These are phyloP conservation scores for Caenorhabditis afra DNA, from an alignment of 2,888 invertebrate species.

Conservation along the genomic window DNA sequence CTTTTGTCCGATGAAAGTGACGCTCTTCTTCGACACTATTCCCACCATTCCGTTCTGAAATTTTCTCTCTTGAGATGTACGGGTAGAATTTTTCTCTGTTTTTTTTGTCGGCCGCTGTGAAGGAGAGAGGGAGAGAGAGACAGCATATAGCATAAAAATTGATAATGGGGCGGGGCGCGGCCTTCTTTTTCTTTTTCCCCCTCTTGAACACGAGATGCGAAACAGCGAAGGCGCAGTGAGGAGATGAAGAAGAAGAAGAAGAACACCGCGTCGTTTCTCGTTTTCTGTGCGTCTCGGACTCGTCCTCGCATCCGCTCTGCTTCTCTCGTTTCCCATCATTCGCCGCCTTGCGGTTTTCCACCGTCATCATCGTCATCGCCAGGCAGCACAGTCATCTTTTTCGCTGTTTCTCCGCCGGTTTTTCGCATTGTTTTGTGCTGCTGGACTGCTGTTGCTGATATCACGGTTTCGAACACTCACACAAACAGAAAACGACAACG, in stretches of 20 bases:
- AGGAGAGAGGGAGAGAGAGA: too few species aligned
- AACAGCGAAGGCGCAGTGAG: slow-evolving; percentile 9
- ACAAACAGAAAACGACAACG: slow-evolving; percentile 7
- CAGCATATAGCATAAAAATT: slow-evolving; percentile 22
- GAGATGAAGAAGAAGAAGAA: slow-evolving; percentile 9
- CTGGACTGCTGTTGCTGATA: slow-evolving; percentile 4
- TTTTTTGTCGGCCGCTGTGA: not conserved
- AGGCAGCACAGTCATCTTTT: not conserved
- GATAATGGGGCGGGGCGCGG: slow-evolving; percentile 17
- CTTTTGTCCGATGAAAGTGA: slow-evolving; percentile 47
- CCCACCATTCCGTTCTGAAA: slow-evolving; percentile 22
- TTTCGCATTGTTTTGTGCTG: slow-evolving; percentile 10
- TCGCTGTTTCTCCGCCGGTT: slow-evolving; percentile 4
- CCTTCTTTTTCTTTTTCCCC: not conserved
- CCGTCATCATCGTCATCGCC: slow-evolving; percentile 2
- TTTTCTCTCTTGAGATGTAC: not conserved
- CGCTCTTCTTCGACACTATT: slow-evolving; percentile 56
- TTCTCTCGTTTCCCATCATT: not conserved
- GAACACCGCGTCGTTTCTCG: slow-evolving; percentile 5
- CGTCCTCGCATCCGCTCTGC: not conserved
- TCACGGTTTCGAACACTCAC: slow-evolving; percentile 31
- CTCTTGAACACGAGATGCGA: not conserved
- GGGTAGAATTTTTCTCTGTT: too few species aligned
- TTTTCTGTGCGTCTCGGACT: not conserved
- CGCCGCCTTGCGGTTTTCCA: not conserved